These are phyloP conservation scores for Apostichopus californicus DNA, from an alignment of 35 echinoderm and acorn worm species.

Conservation along the genomic window DNA sequence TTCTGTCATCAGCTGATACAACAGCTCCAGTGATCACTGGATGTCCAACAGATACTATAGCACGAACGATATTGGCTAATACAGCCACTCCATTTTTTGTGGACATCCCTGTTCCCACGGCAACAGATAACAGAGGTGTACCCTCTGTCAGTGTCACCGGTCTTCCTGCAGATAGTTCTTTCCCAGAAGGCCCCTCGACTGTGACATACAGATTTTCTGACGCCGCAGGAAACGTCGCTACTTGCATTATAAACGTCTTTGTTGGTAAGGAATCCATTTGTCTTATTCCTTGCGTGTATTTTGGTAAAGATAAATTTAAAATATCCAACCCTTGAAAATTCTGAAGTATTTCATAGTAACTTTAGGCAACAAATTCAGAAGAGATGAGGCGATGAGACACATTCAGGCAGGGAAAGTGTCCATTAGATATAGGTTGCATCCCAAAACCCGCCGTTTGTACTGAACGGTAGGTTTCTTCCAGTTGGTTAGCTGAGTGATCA, in stretches of 20 bases:
- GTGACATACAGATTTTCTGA: constrained; percentile 28
- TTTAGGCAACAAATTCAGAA: no score
- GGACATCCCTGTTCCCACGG: constrained; percentile 11
- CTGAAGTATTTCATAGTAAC: no score
- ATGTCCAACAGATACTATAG: neutral
- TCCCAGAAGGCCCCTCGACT: neutral
- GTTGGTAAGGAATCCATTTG: neutral
- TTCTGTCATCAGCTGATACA: neutral
- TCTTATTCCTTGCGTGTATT: no score
- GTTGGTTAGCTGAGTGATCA: no score
- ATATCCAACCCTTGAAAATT: no score
- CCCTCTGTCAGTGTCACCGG: neutral
- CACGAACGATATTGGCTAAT: neutral
- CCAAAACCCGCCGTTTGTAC: no score
- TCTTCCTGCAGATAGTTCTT: neutral
- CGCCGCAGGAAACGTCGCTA: neutral
- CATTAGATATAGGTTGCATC: no score
- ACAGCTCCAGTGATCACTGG: neutral
- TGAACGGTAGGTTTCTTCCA: no score
- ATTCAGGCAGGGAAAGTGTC: no score
- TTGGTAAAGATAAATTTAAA: no score
- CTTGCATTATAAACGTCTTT: neutral
- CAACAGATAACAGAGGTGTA: neutral
- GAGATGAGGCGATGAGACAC: no score
- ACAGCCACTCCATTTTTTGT: neutral